These are phyloP conservation scores for Petrocephalus sullivani DNA, from an alignment of 2,797 vertebrate genomes.

Conservation along the genomic window DNA sequence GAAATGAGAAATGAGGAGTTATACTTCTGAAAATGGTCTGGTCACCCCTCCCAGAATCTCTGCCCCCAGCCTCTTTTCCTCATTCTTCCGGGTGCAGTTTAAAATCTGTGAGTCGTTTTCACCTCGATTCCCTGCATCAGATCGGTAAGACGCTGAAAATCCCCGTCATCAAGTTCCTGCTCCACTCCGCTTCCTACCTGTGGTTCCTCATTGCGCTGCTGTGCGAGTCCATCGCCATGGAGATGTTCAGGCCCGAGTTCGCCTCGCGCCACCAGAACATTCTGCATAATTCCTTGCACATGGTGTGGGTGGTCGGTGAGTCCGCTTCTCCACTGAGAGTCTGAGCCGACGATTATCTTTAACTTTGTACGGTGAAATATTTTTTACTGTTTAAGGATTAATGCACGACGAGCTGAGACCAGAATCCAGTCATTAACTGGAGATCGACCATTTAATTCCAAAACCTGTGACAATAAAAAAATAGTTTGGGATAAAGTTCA, in stretches of 20 bases:
- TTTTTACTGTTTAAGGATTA: background rate
- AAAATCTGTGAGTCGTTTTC: background rate
- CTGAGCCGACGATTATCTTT: background rate
- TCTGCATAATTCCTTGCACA: constrained; percentile 80
- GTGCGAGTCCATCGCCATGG: constrained; percentile 79
- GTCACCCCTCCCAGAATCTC: background rate
- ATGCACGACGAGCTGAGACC: background rate
- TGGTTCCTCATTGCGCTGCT: constrained; percentile 85
- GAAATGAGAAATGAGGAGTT: background rate
- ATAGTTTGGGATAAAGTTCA: background rate
- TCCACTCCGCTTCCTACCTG: constrained; percentile 81
- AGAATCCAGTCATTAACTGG: background rate
- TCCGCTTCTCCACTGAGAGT: background rate
- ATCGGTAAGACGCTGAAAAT: constrained; percentile 71
- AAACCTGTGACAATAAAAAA: background rate
- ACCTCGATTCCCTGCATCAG: constrained; percentile 47
- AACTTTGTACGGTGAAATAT: background rate
- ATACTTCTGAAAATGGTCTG: background rate
- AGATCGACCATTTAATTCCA: background rate
- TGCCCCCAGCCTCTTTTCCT: background rate
- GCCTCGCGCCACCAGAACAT: constrained; percentile 69
- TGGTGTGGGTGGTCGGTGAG: constrained; percentile 86
- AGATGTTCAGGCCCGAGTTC: constrained; percentile 66
- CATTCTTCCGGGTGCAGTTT: background rate
- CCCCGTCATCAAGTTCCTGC: constrained; percentile 82